A percentile compares a stretch with the other conserved stretches of the same genome.
These are phyloP conservation scores for Escarpia spicata DNA, from an alignment of 2,888 invertebrate species.

Conservation along the genomic window DNA sequence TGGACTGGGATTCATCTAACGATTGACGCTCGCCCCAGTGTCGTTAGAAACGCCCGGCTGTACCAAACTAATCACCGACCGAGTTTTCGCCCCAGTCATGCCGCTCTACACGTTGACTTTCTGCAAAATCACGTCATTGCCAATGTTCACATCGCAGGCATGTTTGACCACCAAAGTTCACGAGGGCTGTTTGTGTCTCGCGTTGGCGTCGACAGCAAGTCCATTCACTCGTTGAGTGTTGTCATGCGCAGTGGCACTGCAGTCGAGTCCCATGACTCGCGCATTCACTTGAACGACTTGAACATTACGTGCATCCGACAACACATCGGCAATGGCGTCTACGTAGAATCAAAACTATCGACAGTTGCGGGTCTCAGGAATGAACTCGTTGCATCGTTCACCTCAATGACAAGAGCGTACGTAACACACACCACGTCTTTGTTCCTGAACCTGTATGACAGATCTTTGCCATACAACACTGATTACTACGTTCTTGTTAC, in stretches of 20 bases:
- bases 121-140: background rate
- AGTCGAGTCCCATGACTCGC: background rate
- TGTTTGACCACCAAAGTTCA: background rate
- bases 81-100: background rate
- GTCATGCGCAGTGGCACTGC: background rate
- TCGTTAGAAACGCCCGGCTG: background rate
- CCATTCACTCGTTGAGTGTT: background rate
- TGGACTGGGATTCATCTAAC: background rate
- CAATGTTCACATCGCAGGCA: background rate
- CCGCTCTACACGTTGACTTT: background rate
- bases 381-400: background rate
- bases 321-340: background rate
- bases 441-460: background rate
- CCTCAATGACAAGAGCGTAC: background rate
- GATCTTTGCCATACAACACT: background rate
- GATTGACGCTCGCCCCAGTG: background rate
- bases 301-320: background rate
- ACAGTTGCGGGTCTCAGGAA: background rate
- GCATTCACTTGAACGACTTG: conserved; percentile 10
- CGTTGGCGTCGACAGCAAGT: background rate
- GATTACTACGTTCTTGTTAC: background rate
- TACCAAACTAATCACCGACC: background rate
- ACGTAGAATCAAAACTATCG: background rate
- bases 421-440: background rate
- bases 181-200: background rate